phyloP scores from a whole-genome alignment of 2,888 invertebrate species.

The Chaetoderma sp. region DNA sequence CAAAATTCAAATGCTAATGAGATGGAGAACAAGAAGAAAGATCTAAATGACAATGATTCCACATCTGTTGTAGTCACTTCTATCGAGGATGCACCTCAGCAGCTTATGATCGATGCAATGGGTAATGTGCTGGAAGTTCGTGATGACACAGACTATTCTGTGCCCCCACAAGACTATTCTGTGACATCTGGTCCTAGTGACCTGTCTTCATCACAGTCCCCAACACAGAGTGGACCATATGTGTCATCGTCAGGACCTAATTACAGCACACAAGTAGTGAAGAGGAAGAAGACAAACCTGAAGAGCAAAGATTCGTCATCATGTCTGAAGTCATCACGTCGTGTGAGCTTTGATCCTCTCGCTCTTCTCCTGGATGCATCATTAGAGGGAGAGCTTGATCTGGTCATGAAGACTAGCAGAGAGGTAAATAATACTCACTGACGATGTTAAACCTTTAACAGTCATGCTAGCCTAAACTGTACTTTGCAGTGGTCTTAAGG shows the following conservation, averaged over 20 bases:
- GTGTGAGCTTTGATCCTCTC: constrained; percentile 97
- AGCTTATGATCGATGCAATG: constrained; percentile 43
- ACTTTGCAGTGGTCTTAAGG: too few relatives aligned
- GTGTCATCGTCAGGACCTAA: too few relatives aligned
- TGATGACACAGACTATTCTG: constrained; percentile 15
- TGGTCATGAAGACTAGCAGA: constrained; percentile 94
- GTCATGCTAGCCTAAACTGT: too few relatives aligned
- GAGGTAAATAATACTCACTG: constrained; percentile 68
- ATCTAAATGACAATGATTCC: too few relatives aligned
- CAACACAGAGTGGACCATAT: too few relatives aligned
- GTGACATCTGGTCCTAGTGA: constrained; percentile 7
- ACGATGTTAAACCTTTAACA: not conserved
- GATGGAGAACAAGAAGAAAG: not conserved
- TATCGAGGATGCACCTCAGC: constrained; percentile 31
- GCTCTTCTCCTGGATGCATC: constrained; percentile 96
- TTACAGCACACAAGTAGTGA: not conserved
- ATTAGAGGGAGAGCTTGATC: constrained; percentile 96
- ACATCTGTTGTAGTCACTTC: too few relatives aligned
- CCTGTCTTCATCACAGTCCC: not conserved
- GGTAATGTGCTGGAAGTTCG: constrained; percentile 45
- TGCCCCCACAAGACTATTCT: not conserved
- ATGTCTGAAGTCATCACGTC: constrained; percentile 43
- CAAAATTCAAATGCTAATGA: not conserved
- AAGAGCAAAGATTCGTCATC: constrained; percentile 72
- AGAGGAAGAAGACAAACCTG: constrained; percentile 51